Percentiles rank a stretch among this genome's conserved stretches.
These are phyloP conservation scores for Tridacna gigas DNA, from an alignment of 2,888 invertebrate genomes.

Conservation along the genomic window DNA sequence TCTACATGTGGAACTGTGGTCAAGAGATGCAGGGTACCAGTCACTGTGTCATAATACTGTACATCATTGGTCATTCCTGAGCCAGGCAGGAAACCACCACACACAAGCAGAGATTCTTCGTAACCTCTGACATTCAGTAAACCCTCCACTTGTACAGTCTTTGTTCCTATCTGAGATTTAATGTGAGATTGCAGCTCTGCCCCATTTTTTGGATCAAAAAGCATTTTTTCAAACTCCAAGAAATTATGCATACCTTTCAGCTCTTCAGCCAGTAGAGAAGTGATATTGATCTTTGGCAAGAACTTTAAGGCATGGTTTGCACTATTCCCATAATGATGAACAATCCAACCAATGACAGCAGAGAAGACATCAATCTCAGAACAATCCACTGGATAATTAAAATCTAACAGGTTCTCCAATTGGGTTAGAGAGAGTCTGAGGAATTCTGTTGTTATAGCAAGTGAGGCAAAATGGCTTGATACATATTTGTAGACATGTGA, in stretches of 20 bases:
- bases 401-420: conserved; percentile 88
- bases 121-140: conserved; percentile 87
- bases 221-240: conserved; percentile 54
- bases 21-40: conserved; percentile 88
- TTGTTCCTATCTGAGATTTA: background rate
- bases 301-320: conserved; percentile 85
- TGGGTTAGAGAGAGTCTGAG: conserved; percentile 88
- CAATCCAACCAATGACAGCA: conserved; percentile 88
- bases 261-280: conserved; percentile 81
- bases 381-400: conserved; percentile 90
- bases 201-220: conserved; percentile 34
- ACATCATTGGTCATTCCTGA: conserved; percentile 89
- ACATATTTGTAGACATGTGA: conserved; percentile 89
- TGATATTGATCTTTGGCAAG: conserved; percentile 86
- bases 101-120: conserved; percentile 89
- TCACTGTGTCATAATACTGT: conserved; percentile 88
- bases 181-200: conserved; percentile 24
- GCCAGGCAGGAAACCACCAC: conserved; percentile 88
- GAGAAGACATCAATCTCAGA: conserved; percentile 88
- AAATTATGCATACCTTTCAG: conserved; percentile 55
- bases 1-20: conserved; percentile 91
- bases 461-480: conserved; percentile 88
- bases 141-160: conserved; percentile 49
- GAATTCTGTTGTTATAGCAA: conserved; percentile 88
- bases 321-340: conserved; percentile 84